Evolutionary conservation across 2,113 vertebrate species (phyloP), one percentile per base, ranked within the genome.

Genomic region (Pachypanchax playfairii): DNA sequence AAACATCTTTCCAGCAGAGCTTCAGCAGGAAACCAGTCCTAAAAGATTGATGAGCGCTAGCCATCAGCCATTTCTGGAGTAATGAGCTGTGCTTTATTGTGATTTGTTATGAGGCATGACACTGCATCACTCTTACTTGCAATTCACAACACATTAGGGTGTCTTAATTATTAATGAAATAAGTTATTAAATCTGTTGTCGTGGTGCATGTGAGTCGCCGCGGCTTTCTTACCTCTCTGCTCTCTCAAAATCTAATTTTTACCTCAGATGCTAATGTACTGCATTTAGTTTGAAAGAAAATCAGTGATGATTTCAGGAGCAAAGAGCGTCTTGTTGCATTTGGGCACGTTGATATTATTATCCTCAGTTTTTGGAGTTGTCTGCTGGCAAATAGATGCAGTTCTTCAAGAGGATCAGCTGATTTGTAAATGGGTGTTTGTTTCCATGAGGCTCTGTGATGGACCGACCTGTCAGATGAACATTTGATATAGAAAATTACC

Each of bases 31-130:
- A 79, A 79, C 74, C 55, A 65, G 63, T 82, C 62, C 70, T 60
- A 21, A 79, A 82, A 82, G 76, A 89, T 70, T 75, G 66, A 88
- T 89, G 73, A 70, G 28, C 36, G 26, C 42, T 73, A 79, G 80
- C 81, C 80, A 62, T 76, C 56, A 76, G 71, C 62, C 53, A 64
- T 60, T 73, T 49, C 51, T 64, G 61, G 63, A 43, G 70, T 90
- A 87, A 88, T 87, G 62, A 77, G 75, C 63, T 49, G 57, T 79
- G 66, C 59, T 79, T 85, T 73, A 79, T 81, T 85, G 73, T 80
- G 73, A 88, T 85, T 88, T 80, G 68, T 79, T 68, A 60, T 50
- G 53, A 67, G 28, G 25, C 59, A 67, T 55, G 65, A 56, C 39
- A 29, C 49, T 42, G 42, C 70, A 81, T 85, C 59, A 42, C 65